Conservation (phyloP, 2,113 vertebrate species). For the Peromyscus californicus region DNA sequence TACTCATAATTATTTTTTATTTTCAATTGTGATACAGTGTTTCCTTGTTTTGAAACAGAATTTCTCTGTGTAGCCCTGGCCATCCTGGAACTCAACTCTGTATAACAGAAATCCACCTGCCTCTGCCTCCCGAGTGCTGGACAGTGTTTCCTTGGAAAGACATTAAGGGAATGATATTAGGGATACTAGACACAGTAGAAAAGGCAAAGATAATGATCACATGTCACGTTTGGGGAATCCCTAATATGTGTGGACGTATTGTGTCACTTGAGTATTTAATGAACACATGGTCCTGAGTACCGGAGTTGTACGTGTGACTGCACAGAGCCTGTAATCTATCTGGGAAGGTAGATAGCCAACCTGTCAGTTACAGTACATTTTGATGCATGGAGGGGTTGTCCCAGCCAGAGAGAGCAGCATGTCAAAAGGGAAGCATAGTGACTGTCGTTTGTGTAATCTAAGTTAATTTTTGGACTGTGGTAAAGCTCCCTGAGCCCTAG, state of each 20-base stretch:
- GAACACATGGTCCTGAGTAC: background rate
- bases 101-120: background rate
- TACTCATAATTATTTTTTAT: background rate
- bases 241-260: background rate
- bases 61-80: background rate
- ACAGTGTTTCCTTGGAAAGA: background rate
- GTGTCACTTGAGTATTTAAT: background rate
- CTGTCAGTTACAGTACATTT: background rate
- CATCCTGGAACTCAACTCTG: background rate
- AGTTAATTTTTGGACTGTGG: background rate
- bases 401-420: background rate
- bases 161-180: background rate
- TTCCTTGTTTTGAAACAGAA: background rate
- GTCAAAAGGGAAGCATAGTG: background rate
- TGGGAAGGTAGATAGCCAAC: background rate
- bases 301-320: background rate
- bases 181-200: background rate
- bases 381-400: background rate
- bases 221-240: background rate
- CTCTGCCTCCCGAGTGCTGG: background rate
- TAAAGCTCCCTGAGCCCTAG: accelerated
- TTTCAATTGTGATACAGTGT: background rate
- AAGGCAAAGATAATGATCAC: background rate
- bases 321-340: background rate
- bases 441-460: constrained; percentile 1